Base-by-base conservation (phyloP, 2,888 invertebrate species). In the Odontocolon sp. region DNA sequence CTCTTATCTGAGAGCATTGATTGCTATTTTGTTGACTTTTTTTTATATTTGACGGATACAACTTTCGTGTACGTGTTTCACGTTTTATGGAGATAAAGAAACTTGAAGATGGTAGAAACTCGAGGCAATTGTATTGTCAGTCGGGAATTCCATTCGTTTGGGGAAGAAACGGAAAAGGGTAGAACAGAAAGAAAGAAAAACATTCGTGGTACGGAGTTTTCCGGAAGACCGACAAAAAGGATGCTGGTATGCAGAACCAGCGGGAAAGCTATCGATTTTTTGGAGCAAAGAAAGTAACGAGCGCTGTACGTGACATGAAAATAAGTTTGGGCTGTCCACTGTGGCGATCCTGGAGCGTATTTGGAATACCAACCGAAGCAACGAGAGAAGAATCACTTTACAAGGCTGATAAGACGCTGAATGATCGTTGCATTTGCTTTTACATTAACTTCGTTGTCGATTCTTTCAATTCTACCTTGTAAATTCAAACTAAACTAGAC, bases 301-400 rank as follows among this genome's bases (percentile, higher is more conserved):
- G 77, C 61, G 47, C 69, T 77, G 80, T 78, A 69, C 80, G 81
- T 81, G 81, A 82, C 80, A 78, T 73, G 77, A 78, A 82, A 84
- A 78, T 81, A 81, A 83, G 78, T 79, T 69, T 71, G 71, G 67
- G 72, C 50, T 50, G 16, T 50, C 33, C 45, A n/a, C n/a, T n/a
- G 63, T 40, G 50, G 61, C 54, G 50, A 33, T 72, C 31, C 38
- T 36, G 42, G 16, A 68, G 64, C 36, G 33, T 59, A 38, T 64
- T 54, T 66, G 21, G 26, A 50, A 50, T 56, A 69, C 47, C 42
- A 71, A 40, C 38, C 23, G 54, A 61, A 57, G 56, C 23, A n/a
- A 11, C n/a, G 52, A 50, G 14, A 54, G 42, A 28, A 50, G 50
- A 38, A 33, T 18, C 40, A n/a, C 40, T 18, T 52, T 31, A 61